Evolutionary conservation across 1,140 invertebrate species (phyloP), one percentile per base, ranked within the genome.

Genomic region (Drosophila burlai): DNA sequence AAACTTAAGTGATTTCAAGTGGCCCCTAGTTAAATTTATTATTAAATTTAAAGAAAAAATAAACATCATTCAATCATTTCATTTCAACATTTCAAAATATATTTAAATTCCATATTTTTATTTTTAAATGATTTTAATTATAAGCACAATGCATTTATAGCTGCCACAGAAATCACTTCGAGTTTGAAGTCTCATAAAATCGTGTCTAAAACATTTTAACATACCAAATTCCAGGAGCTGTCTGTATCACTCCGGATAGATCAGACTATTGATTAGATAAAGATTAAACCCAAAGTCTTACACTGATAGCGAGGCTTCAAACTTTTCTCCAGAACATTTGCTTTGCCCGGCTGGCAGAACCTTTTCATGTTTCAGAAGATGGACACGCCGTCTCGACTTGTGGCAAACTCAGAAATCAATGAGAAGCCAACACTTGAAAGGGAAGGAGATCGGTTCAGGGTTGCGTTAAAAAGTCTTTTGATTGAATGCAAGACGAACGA

Each of bases 331-430:
- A 15, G 6, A 16, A 13, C 8, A 3, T 0, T 2, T 21, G 9
- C 15, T 15, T 16, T 50, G 8, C 8, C 24, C 26, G 24, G 15
- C 46, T 11, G 29, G 49, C n/a, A 15, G 1, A 34, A 31, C n/a
- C 18, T 1, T 13, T 13, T 52, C 6, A 11, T 9, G 18, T 16
- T 21, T 36, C 4, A 21, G 29, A 34, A 13, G 10, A 49, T 49
- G 24, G 24, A 31, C 29, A 52, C 10, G 10, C 11, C 29, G 31
- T 36, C 1, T 11, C 13, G 13, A n/a, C 15, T 55, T 55, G 21
- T 40, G 54, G 34, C 15, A 24, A 55, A 6, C 15, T 26, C 54
- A n/a, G 15, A 8, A 55, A 55, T 55, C 54, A 38, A 40, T 52
- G 9, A 6, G 16, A 50, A 29, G 9, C 2, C 1, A 31, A 11